A percentile compares a stretch with the other conserved stretches of the same genome.
Conservation (phyloP, 2,797 vertebrate species). For the Ispidina picta region DNA sequence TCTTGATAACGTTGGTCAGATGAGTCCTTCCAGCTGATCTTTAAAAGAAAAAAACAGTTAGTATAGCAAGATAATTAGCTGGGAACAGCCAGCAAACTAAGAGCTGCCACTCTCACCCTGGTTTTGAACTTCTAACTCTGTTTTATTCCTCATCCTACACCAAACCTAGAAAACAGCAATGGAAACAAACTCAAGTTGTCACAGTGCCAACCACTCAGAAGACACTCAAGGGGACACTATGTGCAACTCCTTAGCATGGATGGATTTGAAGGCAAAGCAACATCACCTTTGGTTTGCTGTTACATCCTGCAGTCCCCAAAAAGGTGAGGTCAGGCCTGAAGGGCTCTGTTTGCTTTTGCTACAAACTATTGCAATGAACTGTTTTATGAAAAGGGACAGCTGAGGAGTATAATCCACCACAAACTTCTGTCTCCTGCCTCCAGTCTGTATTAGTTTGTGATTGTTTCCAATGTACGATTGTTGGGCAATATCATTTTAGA, state of each 20-base stretch:
- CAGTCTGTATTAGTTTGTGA: background rate
- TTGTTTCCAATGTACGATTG: background rate
- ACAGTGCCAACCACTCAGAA: background rate
- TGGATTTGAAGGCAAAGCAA: background rate
- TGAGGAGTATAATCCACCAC: background rate
- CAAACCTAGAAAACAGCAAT: background rate
- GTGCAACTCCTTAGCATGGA: background rate
- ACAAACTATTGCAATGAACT: background rate
- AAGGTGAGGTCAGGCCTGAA: background rate
- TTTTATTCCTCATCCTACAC: background rate
- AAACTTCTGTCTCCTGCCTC: background rate
- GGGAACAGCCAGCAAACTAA: background rate
- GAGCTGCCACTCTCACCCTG: background rate
- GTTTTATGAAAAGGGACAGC: background rate
- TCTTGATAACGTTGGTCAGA: background rate
- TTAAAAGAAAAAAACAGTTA: background rate
- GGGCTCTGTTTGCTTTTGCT: background rate
- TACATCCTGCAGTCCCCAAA: background rate
- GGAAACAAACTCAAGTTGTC: background rate
- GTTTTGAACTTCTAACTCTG: background rate
- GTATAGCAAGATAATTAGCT: background rate
- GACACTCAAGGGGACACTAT: background rate
- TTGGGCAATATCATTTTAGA: background rate
- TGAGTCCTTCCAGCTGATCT: conserved; percentile 8
- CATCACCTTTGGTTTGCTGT: background rate